These are phyloP conservation scores for Trematocara variabile DNA, from an alignment of 2,113 vertebrate species.

Conservation along the genomic window DNA sequence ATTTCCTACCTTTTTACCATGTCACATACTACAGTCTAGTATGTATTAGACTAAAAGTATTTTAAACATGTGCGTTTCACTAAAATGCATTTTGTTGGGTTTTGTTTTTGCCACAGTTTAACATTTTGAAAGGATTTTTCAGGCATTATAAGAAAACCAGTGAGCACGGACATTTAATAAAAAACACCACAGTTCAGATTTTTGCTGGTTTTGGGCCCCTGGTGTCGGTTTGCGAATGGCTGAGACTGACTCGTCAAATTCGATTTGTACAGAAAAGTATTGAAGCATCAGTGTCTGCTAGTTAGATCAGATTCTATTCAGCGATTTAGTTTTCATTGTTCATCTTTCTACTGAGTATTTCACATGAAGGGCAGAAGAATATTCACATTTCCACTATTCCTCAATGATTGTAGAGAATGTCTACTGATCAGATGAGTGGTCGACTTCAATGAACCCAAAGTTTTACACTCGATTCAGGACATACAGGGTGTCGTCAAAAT, in stretches of 20 bases:
- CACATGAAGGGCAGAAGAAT: background rate
- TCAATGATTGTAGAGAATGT: constrained; percentile 10
- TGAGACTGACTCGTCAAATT: background rate
- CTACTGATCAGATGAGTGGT: background rate
- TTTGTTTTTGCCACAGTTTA: background rate
- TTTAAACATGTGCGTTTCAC: background rate
- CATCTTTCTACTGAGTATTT: background rate
- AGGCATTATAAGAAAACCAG: background rate
- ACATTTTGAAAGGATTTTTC: background rate
- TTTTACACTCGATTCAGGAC: background rate
- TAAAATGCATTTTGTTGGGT: background rate
- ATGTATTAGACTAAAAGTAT: background rate
- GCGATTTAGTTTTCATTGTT: background rate
- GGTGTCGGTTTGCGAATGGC: background rate
- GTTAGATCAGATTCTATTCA: background rate
- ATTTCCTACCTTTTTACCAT: background rate
- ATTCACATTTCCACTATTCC: background rate
- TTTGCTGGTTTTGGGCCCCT: background rate
- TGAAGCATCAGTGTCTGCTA: background rate
- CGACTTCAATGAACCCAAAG: background rate
- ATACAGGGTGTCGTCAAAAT: constrained; percentile 16
- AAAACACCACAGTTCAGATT: background rate
- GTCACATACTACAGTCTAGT: background rate
- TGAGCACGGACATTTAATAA: background rate
- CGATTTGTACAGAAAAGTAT: background rate